Conservation (phyloP, 35 echinoderm and acorn worm genomes). For the Anneissia japonica region DNA sequence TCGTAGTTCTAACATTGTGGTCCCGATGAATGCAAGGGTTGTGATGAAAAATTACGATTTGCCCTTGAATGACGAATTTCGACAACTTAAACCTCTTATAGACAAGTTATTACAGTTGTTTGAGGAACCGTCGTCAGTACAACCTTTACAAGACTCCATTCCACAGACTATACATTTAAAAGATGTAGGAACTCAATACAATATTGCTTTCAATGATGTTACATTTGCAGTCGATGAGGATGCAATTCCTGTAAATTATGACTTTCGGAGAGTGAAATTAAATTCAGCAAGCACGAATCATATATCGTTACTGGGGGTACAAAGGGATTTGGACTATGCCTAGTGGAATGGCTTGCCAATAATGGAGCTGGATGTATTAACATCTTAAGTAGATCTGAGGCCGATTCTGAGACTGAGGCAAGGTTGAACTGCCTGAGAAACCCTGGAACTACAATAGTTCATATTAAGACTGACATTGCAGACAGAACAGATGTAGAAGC, state of each 20-base stretch:
- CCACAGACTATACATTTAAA: not conserved
- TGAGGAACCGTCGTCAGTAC: not conserved
- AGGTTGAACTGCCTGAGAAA: not conserved
- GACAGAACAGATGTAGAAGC: not conserved
- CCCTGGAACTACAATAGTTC: not conserved
- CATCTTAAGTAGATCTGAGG: conserved; percentile 20
- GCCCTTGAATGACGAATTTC: not conserved
- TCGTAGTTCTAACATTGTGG: not conserved
- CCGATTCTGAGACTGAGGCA: not conserved
- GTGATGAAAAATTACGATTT: not conserved
- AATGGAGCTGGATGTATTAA: conserved; percentile 32
- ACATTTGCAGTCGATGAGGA: not conserved
- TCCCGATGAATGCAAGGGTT: not conserved
- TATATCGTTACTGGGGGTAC: conserved; percentile 74
- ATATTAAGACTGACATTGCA: not conserved
- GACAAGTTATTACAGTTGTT: not conserved
- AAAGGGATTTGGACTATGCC: conserved; percentile 42
- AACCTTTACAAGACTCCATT: not conserved
- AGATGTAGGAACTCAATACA: not conserved
- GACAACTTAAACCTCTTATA: not conserved
- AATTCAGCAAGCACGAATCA: not conserved
- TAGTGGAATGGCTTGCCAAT: conserved; percentile 43
- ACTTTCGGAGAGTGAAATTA: not conserved
- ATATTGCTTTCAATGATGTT: not conserved
- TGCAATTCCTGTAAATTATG: not conserved